A percentile compares a stretch with the other conserved stretches of the same genome.
Evolutionary conservation across 2,888 invertebrate genomes (phyloP).

Genomic region (Dione vanillae): DNA sequence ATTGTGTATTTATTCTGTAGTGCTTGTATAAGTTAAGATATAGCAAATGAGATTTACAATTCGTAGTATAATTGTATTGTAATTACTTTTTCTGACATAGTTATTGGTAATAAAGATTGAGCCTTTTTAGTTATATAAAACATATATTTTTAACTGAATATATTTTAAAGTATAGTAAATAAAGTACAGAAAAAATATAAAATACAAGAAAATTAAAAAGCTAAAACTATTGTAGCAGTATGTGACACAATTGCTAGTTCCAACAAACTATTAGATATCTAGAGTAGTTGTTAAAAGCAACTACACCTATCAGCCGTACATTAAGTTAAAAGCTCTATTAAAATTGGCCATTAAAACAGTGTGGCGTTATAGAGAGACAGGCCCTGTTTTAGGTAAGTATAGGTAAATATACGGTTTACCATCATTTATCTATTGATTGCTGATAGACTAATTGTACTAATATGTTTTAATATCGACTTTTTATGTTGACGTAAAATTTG

Average conservation of each 20-base stretch:
- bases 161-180: too few species aligned
- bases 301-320: constrained; percentile 10
- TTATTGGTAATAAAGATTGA: too few species aligned
- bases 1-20: not conserved
- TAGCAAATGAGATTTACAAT: too few species aligned
- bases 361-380: not conserved
- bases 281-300: constrained; percentile 17
- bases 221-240: not conserved
- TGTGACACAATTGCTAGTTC: not conserved
- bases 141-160: too few species aligned
- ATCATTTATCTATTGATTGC: constrained; percentile 16
- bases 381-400: not conserved
- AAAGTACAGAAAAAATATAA: too few species aligned
- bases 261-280: constrained; percentile 1
- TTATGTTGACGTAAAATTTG: not conserved
- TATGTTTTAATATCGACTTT: constrained; percentile 3
- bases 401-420: not conserved
- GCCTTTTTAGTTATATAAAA: too few species aligned
- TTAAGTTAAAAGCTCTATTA: constrained; percentile 17
- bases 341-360: constrained; percentile 7
- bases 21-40: too few species aligned
- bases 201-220: not conserved
- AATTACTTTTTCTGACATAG: too few species aligned
- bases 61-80: too few species aligned
- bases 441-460: constrained; percentile 19